Conservation (phyloP, 2,888 invertebrate species). For the Hemithea aestivaria region DNA sequence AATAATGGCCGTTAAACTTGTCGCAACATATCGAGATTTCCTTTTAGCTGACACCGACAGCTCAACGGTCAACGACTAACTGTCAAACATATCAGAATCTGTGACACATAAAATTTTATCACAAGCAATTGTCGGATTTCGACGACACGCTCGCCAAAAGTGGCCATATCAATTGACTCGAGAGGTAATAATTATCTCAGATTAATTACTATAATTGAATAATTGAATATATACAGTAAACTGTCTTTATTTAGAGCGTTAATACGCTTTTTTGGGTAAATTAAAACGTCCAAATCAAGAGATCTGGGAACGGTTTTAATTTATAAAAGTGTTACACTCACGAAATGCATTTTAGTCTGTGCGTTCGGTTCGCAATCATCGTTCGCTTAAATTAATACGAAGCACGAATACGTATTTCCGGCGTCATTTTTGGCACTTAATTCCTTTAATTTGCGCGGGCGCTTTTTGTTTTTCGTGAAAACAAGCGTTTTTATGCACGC, state of each 20-base stretch:
- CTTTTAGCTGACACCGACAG: neutral
- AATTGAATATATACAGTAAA: too few relatives aligned
- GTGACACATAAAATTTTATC: conserved; percentile 11
- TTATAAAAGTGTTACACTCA: neutral
- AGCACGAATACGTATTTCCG: conserved; percentile 37
- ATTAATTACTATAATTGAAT: too few relatives aligned
- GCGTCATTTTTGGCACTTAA: conserved; percentile 28
- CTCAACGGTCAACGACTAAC: neutral
- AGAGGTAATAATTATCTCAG: conserved; percentile 1
- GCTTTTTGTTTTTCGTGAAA: conserved; percentile 12
- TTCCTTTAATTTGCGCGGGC: conserved; percentile 11
- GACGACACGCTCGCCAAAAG: conserved; percentile 26
- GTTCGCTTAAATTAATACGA: conserved; percentile 28
- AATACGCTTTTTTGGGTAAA: too few relatives aligned
- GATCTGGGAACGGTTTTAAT: too few relatives aligned
- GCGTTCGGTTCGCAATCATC: conserved; percentile 8
- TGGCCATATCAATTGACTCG: neutral
- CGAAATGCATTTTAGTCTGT: too few relatives aligned
- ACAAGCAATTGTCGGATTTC: conserved; percentile 25
- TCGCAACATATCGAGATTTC: too few relatives aligned
- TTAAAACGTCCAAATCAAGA: too few relatives aligned
- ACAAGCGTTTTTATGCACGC: conserved; percentile 15
- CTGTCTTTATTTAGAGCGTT: too few relatives aligned
- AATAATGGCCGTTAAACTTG: too few relatives aligned
- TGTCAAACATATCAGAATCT: neutral